Conservation (phyloP, 2,888 invertebrate genomes). For the Drosophila suboccidentalis region DNA sequence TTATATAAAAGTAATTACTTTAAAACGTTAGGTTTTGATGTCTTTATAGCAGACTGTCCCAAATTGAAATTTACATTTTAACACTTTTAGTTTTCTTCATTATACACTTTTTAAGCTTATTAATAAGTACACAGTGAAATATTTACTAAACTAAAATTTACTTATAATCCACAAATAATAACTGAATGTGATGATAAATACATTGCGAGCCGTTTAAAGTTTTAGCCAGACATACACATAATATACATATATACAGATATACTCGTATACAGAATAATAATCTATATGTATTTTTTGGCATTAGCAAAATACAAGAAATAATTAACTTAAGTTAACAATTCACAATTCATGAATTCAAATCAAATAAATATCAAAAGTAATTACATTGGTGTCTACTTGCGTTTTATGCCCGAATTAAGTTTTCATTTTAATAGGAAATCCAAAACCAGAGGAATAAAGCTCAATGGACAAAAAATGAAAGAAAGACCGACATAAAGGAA, state of each 20-base stretch:
- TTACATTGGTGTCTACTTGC: slow-evolving; percentile 5
- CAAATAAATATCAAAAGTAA: slow-evolving; percentile 14
- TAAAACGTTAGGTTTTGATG: background rate
- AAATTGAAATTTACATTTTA: background rate
- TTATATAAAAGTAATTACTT: background rate
- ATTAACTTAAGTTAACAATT: slow-evolving; percentile 19
- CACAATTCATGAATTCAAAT: slow-evolving; percentile 16
- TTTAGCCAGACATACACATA: background rate
- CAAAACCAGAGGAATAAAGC: background rate
- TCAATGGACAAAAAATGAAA: slow-evolving; percentile 4
- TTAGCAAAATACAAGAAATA: background rate
- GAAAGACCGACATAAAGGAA: background rate
- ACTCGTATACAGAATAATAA: slow-evolving; percentile 7
- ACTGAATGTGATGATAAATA: slow-evolving; percentile 56
- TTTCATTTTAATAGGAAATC: slow-evolving; percentile 3
- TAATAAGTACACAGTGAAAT: background rate
- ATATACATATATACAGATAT: background rate
- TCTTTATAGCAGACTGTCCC: background rate
- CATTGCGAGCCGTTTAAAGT: slow-evolving; percentile 47
- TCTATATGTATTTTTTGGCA: slow-evolving; percentile 13
- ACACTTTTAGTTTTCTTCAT: background rate
- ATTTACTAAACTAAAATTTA: slow-evolving; percentile 1
- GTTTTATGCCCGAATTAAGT: background rate
- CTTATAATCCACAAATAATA: background rate
- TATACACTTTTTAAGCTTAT: background rate